Evolutionary conservation across 2,797 vertebrate species (phyloP).

Genomic region (Cygnus olor): DNA sequence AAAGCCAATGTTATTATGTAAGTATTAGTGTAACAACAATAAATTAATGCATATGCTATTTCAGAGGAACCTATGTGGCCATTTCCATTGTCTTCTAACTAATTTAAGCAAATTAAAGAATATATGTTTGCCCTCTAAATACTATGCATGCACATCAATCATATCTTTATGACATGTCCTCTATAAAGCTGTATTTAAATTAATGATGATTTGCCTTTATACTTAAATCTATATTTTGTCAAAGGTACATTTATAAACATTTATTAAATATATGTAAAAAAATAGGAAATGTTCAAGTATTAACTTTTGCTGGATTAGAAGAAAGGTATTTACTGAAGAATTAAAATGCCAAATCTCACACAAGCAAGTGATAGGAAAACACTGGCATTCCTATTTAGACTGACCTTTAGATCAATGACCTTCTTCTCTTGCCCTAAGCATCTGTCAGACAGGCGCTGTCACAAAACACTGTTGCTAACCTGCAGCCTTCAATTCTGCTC

Average conservation of each 20-base stretch:
- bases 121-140: not conserved
- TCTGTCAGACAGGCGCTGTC: not conserved
- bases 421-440: not conserved
- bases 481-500: not conserved
- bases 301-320: not conserved
- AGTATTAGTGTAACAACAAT: not conserved
- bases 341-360: not conserved
- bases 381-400: not conserved
- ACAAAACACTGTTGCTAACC: not conserved
- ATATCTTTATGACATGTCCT: not conserved
- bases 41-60: not conserved
- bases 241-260: not conserved
- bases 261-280: not conserved
- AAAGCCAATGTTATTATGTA: not conserved
- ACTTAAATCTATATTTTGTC: not conserved
- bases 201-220: not conserved
- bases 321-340: not conserved
- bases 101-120: not conserved
- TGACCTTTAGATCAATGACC: slow-evolving; percentile 6
- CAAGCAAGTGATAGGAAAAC: not conserved
- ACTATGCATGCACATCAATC: not conserved
- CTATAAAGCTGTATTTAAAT: not conserved
- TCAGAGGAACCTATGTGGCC: not conserved
- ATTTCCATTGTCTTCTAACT: not conserved
- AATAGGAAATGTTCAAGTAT: not conserved